Base-by-base conservation (phyloP, 2,797 vertebrate genomes). In the Nyctibius grandis region DNA sequence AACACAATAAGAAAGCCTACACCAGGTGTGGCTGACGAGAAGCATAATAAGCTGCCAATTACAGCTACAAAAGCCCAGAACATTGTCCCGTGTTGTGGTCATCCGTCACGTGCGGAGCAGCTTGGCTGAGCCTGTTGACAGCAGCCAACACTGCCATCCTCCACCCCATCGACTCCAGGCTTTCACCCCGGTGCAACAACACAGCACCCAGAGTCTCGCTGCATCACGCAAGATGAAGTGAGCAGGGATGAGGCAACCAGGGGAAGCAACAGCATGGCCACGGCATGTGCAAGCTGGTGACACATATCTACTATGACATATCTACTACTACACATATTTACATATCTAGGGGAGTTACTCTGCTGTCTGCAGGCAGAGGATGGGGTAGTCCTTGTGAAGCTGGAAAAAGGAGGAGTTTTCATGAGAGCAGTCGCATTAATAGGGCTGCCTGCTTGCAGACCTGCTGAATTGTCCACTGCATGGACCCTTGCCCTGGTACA, bases 281-380 rank as follows among this genome's bases (percentile, higher is more conserved):
- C 1, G 1, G 38, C 20, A 6, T 1, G 5, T 14, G 23, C 31
- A 31, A 51, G 33, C 7, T 42, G 29, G 21, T 40, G 51, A 7
- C 11, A 15, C 0, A 1, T 3, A 22, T 3, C 12, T 6, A 5
- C 0, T n/a, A n/a, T n/a, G n/a, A n/a, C n/a, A n/a, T n/a, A n/a
- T n/a, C n/a, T n/a, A n/a, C n/a, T n/a, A n/a, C n/a, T n/a, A n/a
- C n/a, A n/a, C n/a, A n/a, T n/a, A n/a, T n/a, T n/a, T n/a, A n/a
- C n/a, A n/a, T n/a, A n/a, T n/a, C n/a, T n/a, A n/a, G 36, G 18
- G 28, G 9, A 21, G 5, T 16, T 2, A 1, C 29, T 33, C 31
- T 22, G 21, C 47, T 40, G 8, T 8, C 36, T 45, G 72, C 65
- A 25, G 29, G 42, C 60, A n/a, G 15, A 68, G 36, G 47, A 13